phyloP scores from a whole-genome alignment of 2,113 vertebrate species.

The Canis aureus region DNA sequence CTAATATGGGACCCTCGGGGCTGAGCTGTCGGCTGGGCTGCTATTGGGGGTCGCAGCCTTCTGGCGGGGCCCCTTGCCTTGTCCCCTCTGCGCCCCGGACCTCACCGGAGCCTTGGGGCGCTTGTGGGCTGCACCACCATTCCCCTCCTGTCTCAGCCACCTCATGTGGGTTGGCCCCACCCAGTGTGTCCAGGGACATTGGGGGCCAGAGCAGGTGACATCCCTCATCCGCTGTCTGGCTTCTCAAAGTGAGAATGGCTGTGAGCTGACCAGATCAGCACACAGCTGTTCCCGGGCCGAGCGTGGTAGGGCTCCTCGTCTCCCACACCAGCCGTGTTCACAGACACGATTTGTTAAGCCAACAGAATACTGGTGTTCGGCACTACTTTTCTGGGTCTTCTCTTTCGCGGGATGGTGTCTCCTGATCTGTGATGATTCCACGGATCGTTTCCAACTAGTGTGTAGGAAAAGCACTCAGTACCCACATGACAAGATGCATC shows the following conservation, averaged over 20 bases:
- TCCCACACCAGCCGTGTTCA: neutral
- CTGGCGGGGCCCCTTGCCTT: accelerated
- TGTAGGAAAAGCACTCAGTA: neutral
- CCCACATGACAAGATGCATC: neutral
- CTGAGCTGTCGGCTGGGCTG: neutral
- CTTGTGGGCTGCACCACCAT: too few species aligned
- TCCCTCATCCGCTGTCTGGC: neutral
- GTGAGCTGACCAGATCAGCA: neutral
- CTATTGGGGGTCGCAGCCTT: neutral
- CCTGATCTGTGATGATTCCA: neutral
- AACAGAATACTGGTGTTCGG: accelerated
- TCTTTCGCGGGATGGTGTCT: neutral
- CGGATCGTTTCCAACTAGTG: neutral
- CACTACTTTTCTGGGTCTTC: neutral
- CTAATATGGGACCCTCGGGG: neutral
- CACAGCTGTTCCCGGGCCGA: accelerated
- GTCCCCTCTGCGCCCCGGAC: neutral
- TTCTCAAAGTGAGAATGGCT: neutral
- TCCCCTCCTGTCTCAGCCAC: neutral
- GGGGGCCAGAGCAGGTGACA: neutral
- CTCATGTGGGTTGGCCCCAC: too few species aligned
- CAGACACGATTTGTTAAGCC: neutral
- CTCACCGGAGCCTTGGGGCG: accelerated
- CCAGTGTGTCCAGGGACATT: neutral
- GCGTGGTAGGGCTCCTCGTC: accelerated